Conservation (phyloP, 2,113 vertebrate genomes). For the Mastomys natalensis region DNA sequence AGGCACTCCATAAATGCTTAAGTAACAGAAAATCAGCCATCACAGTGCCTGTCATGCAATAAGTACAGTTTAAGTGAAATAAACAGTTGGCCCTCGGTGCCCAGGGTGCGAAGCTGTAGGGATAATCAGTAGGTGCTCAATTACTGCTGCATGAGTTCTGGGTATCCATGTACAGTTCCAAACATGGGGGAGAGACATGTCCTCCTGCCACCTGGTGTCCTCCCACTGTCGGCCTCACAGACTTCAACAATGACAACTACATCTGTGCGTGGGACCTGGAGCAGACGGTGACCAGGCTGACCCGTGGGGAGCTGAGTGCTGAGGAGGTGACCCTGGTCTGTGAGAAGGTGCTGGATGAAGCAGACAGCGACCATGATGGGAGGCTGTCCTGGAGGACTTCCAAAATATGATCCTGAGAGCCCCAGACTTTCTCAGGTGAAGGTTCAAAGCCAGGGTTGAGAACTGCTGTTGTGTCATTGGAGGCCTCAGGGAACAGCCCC, state of each 20-base stretch:
- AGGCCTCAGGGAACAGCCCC: background rate
- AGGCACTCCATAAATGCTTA: background rate
- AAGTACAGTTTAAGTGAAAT: background rate
- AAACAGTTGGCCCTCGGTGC: background rate
- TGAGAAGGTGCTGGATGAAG: constrained; percentile 97
- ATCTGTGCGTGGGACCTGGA: constrained; percentile 96
- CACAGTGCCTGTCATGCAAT: background rate
- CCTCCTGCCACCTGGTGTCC: background rate
- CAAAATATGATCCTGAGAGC: constrained; percentile 96
- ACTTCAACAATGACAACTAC: constrained; percentile 97
- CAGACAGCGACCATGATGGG: constrained; percentile 94
- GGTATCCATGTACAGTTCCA: background rate
- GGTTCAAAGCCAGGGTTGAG: background rate
- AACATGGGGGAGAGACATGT: background rate
- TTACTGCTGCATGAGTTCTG: background rate
- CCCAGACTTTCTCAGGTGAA: constrained; percentile 97
- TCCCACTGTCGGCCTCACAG: constrained; percentile 77
- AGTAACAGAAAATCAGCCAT: background rate
- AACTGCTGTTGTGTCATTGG: background rate
- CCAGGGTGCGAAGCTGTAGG: background rate
- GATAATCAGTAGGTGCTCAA: background rate
- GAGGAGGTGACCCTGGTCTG: constrained; percentile 95
- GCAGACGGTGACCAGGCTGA: constrained; percentile 95
- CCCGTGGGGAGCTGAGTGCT: constrained; percentile 93
- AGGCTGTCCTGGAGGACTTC: constrained; percentile 97